Percentiles rank a stretch among this genome's conserved stretches.
These are phyloP conservation scores for Sylvilagus floridanus DNA, from an alignment of 2,797 vertebrate genomes.

Conservation along the genomic window DNA sequence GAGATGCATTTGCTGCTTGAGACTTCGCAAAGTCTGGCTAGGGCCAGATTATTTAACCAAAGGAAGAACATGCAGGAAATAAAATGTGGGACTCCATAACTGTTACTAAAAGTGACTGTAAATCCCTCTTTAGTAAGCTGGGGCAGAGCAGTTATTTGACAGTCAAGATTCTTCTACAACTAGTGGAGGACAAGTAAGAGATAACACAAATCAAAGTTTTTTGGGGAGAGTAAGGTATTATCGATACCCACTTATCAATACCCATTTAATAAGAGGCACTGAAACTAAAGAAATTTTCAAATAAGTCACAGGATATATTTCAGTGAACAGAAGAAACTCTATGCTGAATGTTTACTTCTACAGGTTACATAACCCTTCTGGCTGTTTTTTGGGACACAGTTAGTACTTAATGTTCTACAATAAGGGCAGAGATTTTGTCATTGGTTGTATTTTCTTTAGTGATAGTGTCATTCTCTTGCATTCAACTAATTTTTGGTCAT, in stretches of 20 bases:
- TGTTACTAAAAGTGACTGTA: not conserved
- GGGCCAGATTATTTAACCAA: not conserved
- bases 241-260: not conserved
- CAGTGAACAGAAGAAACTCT: not conserved
- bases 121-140: not conserved
- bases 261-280: not conserved
- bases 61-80: not conserved
- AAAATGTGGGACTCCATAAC: not conserved
- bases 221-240: not conserved
- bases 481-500: not conserved
- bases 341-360: slow-evolving; percentile 7
- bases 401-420: slow-evolving; percentile 23
- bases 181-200: not conserved
- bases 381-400: not conserved
- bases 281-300: not conserved
- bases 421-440: not conserved
- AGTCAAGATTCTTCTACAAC: not conserved
- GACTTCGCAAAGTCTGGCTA: not conserved
- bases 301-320: slow-evolving; percentile 8
- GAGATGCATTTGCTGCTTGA: not conserved
- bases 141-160: not conserved
- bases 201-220: not conserved
- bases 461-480: not conserved
- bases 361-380: not conserved
- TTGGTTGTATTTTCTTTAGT: slow-evolving; percentile 1